These are phyloP conservation scores for Pelecanus crispus DNA, from an alignment of 2,113 vertebrate species.

Conservation along the genomic window DNA sequence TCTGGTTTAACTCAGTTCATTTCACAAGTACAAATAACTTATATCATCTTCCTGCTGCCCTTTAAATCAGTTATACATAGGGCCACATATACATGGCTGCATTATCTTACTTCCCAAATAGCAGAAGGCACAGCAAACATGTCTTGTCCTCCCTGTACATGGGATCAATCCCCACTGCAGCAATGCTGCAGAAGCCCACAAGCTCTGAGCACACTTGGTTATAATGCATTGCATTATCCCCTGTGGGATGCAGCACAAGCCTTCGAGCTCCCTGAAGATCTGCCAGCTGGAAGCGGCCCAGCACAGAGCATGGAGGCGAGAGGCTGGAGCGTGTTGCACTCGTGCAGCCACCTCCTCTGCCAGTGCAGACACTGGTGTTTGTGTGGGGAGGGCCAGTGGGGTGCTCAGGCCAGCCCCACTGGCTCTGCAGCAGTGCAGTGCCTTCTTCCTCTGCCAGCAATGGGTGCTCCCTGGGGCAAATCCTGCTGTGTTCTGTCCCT, in stretches of 20 bases:
- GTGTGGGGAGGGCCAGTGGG: neutral
- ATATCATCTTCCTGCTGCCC: neutral
- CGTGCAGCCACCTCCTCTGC: rapidly evolving
- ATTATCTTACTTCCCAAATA: neutral
- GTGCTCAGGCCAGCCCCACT: no score
- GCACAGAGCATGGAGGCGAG: rapidly evolving
- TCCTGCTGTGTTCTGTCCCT: neutral
- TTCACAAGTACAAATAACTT: neutral
- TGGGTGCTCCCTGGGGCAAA: rapidly evolving
- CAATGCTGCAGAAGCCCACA: neutral
- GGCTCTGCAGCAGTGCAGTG: neutral
- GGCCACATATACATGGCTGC: neutral
- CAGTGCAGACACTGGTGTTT: neutral
- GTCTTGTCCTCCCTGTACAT: neutral
- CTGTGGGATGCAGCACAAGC: neutral
- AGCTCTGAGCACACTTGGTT: neutral
- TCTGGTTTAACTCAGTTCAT: neutral
- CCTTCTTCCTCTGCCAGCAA: neutral
- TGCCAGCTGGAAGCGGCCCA: neutral
- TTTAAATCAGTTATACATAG: neutral
- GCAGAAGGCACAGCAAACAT: neutral
- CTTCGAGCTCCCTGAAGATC: neutral
- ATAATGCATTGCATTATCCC: neutral
- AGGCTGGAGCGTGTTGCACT: rapidly evolving
- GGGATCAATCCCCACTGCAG: neutral